Evolutionary conservation across 2,888 invertebrate genomes (phyloP), one percentile per base, ranked within the genome.

Genomic region (Coenonympha arcania): DNA sequence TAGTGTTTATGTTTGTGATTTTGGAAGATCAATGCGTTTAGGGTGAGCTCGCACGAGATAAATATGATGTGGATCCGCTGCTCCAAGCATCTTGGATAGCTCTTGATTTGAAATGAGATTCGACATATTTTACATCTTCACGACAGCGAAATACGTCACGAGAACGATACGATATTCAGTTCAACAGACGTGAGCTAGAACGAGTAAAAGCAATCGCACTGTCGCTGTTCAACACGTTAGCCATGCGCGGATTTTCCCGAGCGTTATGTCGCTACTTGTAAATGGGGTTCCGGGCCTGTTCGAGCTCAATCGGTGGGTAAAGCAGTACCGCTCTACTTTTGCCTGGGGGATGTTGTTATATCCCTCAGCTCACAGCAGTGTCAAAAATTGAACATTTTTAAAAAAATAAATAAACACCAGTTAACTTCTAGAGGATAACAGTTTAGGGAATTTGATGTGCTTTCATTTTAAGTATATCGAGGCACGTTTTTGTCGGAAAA

Each of bases 311-410:
- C 44, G 24, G 44, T 44, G 24, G 31, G 44, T 44, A 44, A 44
- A 44, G 33, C 44, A 44, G 44, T 44, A 44, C 34, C 44, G 44
- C 34, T 34, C 24, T 24, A 18, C 44, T 44, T 44, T 34, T 13
- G 24, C 13, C 22, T 18, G 15, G 44, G 44, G 44, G 22, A 44
- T 22, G 44, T 44, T 44, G 44, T 44, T 42, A 30, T 4, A 42
- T 24, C 24, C 11, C n/a, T 5, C 16, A 24, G 44, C 33, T 34
- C 22, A 34, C 30, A 1, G 4, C 33, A 44, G 34, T 44, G 44
- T 44, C 44, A 44, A 41, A 41, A 18, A 28, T 18, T 18, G 24
- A 44, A 24, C 16, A 24, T 34, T 20, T n/a, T 44, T 34, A 8
- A 13, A 15, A 33, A 44, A 33, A 43, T n/a, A 43, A 44, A 26